Evolutionary conservation across 2,113 vertebrate species (phyloP), one percentile per base, ranked within the genome.

Genomic region (Sprattus sprattus): DNA sequence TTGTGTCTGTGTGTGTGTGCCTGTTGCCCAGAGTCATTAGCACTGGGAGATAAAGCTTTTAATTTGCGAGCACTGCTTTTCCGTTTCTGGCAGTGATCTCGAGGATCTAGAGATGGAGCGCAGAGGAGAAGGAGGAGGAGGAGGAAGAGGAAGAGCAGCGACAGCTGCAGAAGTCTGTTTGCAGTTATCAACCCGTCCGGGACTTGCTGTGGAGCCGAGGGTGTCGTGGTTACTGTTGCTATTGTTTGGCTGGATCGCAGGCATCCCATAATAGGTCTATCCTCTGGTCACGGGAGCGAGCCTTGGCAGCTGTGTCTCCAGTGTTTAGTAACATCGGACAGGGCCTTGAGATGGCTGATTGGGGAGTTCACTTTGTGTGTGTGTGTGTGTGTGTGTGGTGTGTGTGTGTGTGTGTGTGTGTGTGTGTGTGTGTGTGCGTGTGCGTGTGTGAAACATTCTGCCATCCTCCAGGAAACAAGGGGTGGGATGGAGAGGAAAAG

Each of bases 401-500:
- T 71, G 75, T 47, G 50, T 39, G 64, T 81, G 78, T 82, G 83
- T 80, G 25, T 75, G 50, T 84, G 81, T 83, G 54, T 78, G 32
- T 50, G 82, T 32, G 18, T 54, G 39, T 16, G 13, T 71, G 64
- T 64, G 57, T 64, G 57, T 64, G 57, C n/a, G 57, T 64, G 57
- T 25, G 60, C 25, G 60, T 25, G n/a, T 67, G 22, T 67, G 60
- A 7, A 9, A 1, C 13, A 49, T 45, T 81, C 15, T 85, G 85
- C 90, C 84, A 78, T 81, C 50, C 49, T 50, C 7, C 52, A 86
- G 89, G 87, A 89, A 89, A 84, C 80, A 88, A 60, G 90, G 88
- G 85, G 86, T 85, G 88, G 82, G 80, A 84, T 52, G 88, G 87
- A 90, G 90, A 44, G 13, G 22, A 81, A 88, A 82, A 82, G 57